Percentiles rank a stretch among this genome's conserved stretches.
These are phyloP conservation scores for Ceuthmochares aereus DNA, from an alignment of 2,113 vertebrate species.

Conservation along the genomic window DNA sequence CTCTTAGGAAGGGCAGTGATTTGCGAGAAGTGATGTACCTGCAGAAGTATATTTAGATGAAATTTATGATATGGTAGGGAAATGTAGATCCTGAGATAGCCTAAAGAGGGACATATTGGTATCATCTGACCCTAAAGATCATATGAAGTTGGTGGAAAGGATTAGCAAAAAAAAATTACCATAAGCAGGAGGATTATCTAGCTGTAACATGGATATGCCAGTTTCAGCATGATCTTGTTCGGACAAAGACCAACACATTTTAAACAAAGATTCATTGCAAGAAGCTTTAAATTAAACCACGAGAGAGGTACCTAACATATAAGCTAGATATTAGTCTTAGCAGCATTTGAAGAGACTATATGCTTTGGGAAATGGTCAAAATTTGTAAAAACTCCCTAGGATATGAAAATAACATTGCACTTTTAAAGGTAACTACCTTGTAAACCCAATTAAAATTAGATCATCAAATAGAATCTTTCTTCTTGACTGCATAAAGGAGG, in stretches of 20 bases:
- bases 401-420: neutral
- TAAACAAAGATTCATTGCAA: neutral
- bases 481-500: neutral
- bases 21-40: neutral
- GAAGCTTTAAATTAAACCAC: neutral
- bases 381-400: neutral
- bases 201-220: neutral
- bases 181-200: neutral
- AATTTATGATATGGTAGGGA: neutral
- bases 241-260: neutral
- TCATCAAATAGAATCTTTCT: neutral
- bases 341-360: neutral
- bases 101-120: neutral
- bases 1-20: neutral
- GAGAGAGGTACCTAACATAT: neutral
- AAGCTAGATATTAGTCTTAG: neutral
- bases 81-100: neutral
- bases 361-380: neutral
- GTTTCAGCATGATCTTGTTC: neutral
- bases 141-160: neutral
- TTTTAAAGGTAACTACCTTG: neutral
- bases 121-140: neutral
- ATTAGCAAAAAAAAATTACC: neutral
- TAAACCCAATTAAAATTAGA: neutral
- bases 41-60: neutral